Conservation (phyloP, 1,140 invertebrate genomes). For the Cherax destructor region DNA sequence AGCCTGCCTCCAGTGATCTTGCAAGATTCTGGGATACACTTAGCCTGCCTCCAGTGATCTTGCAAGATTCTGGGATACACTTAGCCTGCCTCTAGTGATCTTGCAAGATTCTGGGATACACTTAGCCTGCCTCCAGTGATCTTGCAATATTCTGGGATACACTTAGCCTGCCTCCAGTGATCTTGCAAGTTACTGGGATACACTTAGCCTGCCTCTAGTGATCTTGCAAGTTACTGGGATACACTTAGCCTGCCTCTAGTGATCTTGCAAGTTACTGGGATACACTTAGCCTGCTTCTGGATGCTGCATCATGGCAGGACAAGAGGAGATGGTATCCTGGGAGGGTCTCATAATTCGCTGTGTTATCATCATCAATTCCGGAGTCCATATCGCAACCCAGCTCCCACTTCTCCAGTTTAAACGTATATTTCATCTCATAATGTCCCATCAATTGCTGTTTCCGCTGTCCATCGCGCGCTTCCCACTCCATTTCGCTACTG, state of each 20-base stretch:
- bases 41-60: background rate
- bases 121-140: background rate
- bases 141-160: background rate
- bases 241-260: background rate
- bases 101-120: background rate
- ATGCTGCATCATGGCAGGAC: background rate
- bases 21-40: background rate
- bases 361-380: constrained; percentile 60
- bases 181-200: background rate
- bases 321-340: background rate
- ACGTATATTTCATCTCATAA: constrained; percentile 52
- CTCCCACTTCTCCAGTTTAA: constrained; percentile 3
- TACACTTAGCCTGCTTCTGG: background rate
- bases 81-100: background rate
- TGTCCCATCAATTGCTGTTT: constrained; percentile 35
- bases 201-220: background rate
- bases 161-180: background rate
- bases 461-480: background rate
- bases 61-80: background rate
- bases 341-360: constrained; percentile 17
- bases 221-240: background rate
- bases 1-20: background rate
- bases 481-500: background rate
- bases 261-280: background rate
- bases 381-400: constrained; percentile 43